phyloP scores from a whole-genome alignment of 2,113 vertebrate genomes.

The Cyprinodon brontotheroides region DNA sequence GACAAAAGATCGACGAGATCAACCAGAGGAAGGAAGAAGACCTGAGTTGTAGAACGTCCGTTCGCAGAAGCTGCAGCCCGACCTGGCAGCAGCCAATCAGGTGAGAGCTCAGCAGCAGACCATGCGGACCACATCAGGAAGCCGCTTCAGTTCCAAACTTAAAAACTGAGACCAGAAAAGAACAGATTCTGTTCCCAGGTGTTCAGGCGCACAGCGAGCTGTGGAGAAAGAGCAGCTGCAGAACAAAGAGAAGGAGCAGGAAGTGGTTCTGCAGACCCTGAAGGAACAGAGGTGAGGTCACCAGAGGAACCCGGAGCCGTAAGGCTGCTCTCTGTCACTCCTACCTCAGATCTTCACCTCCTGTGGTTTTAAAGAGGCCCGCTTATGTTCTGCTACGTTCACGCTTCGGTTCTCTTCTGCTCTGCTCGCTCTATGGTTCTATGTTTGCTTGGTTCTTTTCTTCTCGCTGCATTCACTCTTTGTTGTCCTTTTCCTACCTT shows the following conservation, averaged over 20 bases:
- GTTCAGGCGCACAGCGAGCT: constrained; percentile 78
- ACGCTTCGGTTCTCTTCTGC: neutral
- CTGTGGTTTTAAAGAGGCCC: neutral
- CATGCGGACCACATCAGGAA: neutral
- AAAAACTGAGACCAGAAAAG: no score
- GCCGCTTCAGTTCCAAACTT: neutral
- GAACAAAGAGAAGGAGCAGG: constrained; percentile 83
- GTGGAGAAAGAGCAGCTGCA: constrained; percentile 86
- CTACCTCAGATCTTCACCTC: neutral
- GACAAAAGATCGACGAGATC: constrained; percentile 89
- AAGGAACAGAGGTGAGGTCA: constrained; percentile 83
- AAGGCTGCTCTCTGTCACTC: neutral
- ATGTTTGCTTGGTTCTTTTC: neutral
- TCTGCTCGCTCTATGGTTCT: neutral
- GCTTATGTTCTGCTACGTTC: neutral
- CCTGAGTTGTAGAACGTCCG: constrained; percentile 78
- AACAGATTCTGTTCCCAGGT: constrained; percentile 2
- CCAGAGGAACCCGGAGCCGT: neutral
- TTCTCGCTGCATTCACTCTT: neutral
- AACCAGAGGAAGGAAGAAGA: constrained; percentile 89
- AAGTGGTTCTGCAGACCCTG: constrained; percentile 78
- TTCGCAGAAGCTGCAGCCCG: constrained; percentile 85
- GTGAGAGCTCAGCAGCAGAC: constrained; percentile 53
- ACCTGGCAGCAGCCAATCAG: constrained; percentile 83
- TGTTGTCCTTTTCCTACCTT: rapidly evolving